Percentiles rank a stretch among this genome's conserved stretches.
Conservation (phyloP, 2,888 invertebrate species). For the Ormia ochracea region DNA sequence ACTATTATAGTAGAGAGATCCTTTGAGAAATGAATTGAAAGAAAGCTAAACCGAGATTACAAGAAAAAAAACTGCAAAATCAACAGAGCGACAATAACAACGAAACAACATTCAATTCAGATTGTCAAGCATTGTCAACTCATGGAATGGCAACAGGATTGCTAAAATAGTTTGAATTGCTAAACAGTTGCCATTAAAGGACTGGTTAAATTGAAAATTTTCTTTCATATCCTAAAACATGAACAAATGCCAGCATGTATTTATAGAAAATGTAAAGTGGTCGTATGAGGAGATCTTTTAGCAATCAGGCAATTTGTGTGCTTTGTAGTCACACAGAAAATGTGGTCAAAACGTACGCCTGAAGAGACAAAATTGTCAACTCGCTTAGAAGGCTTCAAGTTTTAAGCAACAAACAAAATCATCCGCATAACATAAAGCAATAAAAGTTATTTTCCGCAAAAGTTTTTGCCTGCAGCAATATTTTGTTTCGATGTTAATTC, state of each 20-base stretch:
- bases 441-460: too few relatives aligned
- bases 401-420: too few relatives aligned
- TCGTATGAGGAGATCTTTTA: constrained; percentile 9
- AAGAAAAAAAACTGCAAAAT: neutral
- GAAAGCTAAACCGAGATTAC: neutral
- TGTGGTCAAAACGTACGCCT: neutral
- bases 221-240: neutral
- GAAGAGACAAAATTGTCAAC: neutral
- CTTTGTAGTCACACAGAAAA: neutral
- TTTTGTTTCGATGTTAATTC: too few relatives aligned
- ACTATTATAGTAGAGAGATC: neutral
- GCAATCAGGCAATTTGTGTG: constrained; percentile 1
- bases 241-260: neutral
- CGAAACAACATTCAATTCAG: constrained; percentile 3
- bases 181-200: constrained; percentile 52
- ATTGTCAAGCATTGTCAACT: neutral
- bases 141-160: neutral
- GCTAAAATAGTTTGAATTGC: constrained; percentile 14
- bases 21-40: constrained; percentile 26
- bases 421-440: too few relatives aligned
- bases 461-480: too few relatives aligned
- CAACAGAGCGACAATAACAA: constrained; percentile 6
- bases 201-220: constrained; percentile 54
- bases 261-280: neutral
- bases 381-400: too few relatives aligned